A percentile compares a stretch with the other conserved stretches of the same genome.
Conservation (phyloP, 2,888 invertebrate genomes). For the Philhelius pedissequus region DNA sequence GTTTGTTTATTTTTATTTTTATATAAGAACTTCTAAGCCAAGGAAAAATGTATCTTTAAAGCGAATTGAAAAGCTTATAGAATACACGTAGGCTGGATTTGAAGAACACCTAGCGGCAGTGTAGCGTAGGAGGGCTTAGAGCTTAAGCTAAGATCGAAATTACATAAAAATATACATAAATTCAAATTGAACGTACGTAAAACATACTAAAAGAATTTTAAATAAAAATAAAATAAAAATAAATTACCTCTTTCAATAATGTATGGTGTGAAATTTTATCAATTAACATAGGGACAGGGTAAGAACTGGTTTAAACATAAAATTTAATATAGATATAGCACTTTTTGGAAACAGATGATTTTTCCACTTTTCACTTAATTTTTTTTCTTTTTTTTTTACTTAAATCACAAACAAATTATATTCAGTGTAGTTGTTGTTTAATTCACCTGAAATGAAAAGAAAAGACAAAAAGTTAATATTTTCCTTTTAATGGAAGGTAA, state of each 20-base stretch:
- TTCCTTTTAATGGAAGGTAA: not conserved
- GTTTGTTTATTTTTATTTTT: not conserved
- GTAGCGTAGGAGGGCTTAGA: not conserved
- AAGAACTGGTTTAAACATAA: not conserved
- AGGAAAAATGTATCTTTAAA: not conserved
- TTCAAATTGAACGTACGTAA: not conserved
- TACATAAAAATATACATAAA: not conserved
- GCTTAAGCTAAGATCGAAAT: not conserved
- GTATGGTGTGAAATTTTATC: conserved; percentile 42
- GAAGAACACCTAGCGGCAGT: too few species aligned
- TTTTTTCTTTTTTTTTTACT: not conserved
- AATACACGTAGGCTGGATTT: not conserved
- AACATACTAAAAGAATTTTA: not conserved
- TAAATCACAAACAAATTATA: not conserved
- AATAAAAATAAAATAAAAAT: conserved; percentile 31
- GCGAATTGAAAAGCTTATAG: not conserved
- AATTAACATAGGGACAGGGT: conserved; percentile 60
- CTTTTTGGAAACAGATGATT: not conserved
- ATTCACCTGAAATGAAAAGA: conserved; percentile 40
- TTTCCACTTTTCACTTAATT: conserved; percentile 27
- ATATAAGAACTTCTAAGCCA: not conserved
- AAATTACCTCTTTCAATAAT: conserved; percentile 59
- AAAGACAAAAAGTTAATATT: conserved; percentile 35
- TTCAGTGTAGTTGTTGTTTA: conserved; percentile 5
- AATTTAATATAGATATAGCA: not conserved